phyloP scores from a whole-genome alignment of 2,797 vertebrate species.

The Phalloptychus januarius region DNA sequence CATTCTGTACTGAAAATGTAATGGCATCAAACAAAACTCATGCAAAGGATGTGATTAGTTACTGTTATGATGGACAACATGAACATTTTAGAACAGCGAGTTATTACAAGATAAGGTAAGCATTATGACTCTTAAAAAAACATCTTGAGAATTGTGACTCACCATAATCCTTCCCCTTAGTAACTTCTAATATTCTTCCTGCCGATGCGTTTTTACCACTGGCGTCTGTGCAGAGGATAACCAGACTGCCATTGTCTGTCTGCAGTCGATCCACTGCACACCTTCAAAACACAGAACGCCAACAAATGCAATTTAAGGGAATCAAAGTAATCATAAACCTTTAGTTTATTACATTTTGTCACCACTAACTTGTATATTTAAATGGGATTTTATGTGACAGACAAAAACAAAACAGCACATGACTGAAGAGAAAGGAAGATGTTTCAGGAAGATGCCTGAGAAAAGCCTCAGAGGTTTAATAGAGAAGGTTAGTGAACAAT shows the following conservation, averaged over 20 bases:
- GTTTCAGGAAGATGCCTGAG: not conserved
- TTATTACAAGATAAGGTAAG: slow-evolving; percentile 25
- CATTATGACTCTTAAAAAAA: slow-evolving; percentile 30
- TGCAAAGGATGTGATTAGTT: slow-evolving; percentile 29
- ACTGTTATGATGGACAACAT: slow-evolving; percentile 25
- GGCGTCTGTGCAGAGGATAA: slow-evolving; percentile 94
- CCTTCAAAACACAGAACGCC: slow-evolving; percentile 69
- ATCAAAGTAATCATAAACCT: not conserved
- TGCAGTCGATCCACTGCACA: slow-evolving; percentile 93
- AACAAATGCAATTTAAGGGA: slow-evolving; percentile 13
- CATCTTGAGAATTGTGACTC: slow-evolving; percentile 67
- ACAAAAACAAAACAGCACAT: not conserved
- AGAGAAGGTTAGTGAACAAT: not conserved
- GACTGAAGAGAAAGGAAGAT: not conserved
- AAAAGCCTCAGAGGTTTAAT: not conserved
- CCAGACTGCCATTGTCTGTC: slow-evolving; percentile 89
- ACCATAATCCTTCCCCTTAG: slow-evolving; percentile 97
- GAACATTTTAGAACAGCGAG: slow-evolving; percentile 31
- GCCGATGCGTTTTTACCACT: slow-evolving; percentile 91
- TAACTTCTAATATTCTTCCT: slow-evolving; percentile 93
- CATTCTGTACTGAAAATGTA: slow-evolving; percentile 40
- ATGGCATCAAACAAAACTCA: slow-evolving; percentile 36
- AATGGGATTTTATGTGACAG: not conserved
- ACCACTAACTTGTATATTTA: not conserved
- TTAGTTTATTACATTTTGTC: slow-evolving; percentile 1